Evolutionary conservation across 1,140 invertebrate genomes (phyloP).

Genomic region (Theocolax elegans): DNA sequence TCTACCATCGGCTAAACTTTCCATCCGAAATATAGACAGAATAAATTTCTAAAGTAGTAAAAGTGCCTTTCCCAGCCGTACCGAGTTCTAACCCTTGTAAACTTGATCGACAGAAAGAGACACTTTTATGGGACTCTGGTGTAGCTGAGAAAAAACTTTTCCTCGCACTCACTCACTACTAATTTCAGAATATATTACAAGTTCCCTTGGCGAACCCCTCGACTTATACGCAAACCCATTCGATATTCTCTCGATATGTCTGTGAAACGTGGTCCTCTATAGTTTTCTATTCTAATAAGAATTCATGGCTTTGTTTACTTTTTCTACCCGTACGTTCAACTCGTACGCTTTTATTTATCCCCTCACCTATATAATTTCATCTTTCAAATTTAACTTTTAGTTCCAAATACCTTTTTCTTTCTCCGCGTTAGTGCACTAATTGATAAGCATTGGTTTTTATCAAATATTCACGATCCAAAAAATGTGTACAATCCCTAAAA

Average conservation of each 20-base stretch:
- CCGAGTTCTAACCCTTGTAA: conserved; percentile 23
- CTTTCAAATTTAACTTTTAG: no score
- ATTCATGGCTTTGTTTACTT: conserved; percentile 22
- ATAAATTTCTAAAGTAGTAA: conserved; percentile 30
- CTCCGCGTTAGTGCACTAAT: no score
- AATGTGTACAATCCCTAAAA: no score
- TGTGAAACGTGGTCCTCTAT: no score
- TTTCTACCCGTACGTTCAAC: no score
- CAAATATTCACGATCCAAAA: no score
- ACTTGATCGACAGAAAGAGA: conserved; percentile 36
- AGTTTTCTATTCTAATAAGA: conserved; percentile 6
- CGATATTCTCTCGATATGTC: no score
- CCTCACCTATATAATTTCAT: no score
- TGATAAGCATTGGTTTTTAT: no score
- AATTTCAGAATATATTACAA: background rate
- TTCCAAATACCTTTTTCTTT: no score
- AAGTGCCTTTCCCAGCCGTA: conserved; percentile 19
- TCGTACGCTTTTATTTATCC: no score
- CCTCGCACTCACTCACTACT: background rate
- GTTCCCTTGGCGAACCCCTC: background rate
- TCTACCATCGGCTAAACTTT: background rate
- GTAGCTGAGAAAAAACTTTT: conserved; percentile 20
- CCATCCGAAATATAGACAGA: background rate
- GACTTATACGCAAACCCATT: background rate
- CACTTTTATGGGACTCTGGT: conserved; percentile 31